Conservation (phyloP, 2,797 vertebrate genomes). For the Clarias fuscus region DNA sequence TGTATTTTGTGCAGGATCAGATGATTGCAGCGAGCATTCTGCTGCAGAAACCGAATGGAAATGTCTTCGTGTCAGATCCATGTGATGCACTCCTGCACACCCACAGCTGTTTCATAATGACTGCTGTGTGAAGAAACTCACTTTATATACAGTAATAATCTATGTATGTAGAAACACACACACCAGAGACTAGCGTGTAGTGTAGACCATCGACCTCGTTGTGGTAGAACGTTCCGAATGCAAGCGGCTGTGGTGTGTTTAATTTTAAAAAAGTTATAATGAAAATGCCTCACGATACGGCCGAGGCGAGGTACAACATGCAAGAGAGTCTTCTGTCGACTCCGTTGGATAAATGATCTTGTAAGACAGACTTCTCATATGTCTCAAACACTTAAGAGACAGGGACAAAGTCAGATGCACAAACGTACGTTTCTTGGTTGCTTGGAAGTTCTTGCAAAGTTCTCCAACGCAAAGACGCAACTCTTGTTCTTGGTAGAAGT, state of each 20-base stretch:
- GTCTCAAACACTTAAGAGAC: no score
- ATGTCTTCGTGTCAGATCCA: background rate
- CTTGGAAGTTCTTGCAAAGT: background rate
- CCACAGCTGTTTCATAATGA: constrained; percentile 68
- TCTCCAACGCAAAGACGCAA: background rate
- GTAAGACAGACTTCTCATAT: background rate
- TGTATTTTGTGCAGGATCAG: background rate
- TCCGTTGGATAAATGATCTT: background rate
- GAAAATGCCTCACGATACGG: no score
- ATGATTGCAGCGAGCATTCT: background rate
- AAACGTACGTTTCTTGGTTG: background rate
- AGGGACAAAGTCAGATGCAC: background rate
- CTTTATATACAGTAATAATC: background rate
- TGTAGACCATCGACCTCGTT: constrained; percentile 8
- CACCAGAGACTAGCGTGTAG: background rate
- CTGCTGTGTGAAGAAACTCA: background rate
- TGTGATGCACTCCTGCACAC: constrained; percentile 45
- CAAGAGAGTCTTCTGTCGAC: no score
- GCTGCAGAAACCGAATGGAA: background rate
- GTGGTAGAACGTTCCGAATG: constrained; percentile 10
- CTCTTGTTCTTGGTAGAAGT: background rate
- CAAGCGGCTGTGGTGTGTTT: background rate
- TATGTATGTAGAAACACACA: background rate
- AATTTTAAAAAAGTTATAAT: background rate
- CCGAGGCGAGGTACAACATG: background rate